Evolutionary conservation across 1,140 invertebrate species (phyloP), one percentile per base, ranked within the genome.

Genomic region (Drosophila orosa): DNA sequence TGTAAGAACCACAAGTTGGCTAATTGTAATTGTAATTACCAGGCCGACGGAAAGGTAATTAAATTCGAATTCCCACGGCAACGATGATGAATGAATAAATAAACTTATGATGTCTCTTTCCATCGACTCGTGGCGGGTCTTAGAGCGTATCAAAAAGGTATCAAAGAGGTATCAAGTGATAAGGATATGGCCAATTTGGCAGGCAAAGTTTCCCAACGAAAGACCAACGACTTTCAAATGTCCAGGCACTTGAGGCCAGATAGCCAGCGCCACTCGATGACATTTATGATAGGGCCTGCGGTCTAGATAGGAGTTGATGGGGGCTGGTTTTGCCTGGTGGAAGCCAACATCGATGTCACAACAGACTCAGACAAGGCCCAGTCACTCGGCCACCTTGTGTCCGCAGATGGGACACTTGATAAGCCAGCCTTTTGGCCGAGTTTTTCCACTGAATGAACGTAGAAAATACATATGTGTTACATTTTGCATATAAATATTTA

Each of bases 161-260:
- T 52, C 48, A 52, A 15, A 15, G 12, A 5, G 48, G 19, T 15
- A 52, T 52, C 48, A 52, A 52, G 50, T 24, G 72, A 74, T 74
- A 74, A 65, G 40, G 59, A 56, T 56, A 24, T 37, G 33, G 25
- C 15, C 29, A 10, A 48, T 55, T 25, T 29, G 57, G 33, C 59
- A 57, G 59, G 13, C 48, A 44, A 71, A 74, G 45, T 42, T 54
- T 73, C 56, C 33, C 24, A 24, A 9, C 24, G 13, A 39, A 61
- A 74, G 15, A 58, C 58, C 50, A 76, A 77, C 63, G 74, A 77
- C 74, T 77, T 77, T 77, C 74, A 77, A 77, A 77, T 69, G 74
- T 77, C 55, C 74, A 76, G 55, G 17, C 61, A 52, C 65, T 68
- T 66, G 61, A 68, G 37, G n/a, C 59, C 59, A 68, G 48, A 76